Conservation (phyloP, 2,888 invertebrate genomes). For the Gibbula magus region DNA sequence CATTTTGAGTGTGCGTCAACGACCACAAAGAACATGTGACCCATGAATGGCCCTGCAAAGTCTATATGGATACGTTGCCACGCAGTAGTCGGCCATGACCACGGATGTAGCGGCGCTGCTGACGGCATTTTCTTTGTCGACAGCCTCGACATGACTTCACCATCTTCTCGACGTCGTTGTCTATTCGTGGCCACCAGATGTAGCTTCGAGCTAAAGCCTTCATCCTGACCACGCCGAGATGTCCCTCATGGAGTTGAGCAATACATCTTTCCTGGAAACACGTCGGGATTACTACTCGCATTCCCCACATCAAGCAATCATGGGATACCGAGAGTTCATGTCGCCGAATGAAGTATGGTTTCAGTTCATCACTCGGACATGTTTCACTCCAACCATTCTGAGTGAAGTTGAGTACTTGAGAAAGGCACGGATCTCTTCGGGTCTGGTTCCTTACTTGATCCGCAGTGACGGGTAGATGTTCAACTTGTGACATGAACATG, state of each 20-base stretch:
- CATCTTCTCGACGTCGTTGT: background rate
- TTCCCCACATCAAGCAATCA: too few species aligned
- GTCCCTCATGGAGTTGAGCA: slow-evolving; percentile 9
- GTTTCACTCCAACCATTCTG: background rate
- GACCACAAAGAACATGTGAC: too few species aligned
- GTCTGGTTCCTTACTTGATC: background rate
- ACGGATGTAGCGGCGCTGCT: too few species aligned
- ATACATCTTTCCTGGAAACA: background rate
- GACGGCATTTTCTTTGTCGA: background rate
- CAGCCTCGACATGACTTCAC: background rate
- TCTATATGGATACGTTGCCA: background rate
- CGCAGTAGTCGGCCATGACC: too few species aligned
- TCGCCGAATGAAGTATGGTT: too few species aligned
- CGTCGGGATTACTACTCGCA: slow-evolving; percentile 16
- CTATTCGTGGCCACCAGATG: slow-evolving; percentile 19
- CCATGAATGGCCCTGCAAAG: background rate
- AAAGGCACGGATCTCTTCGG: too few species aligned
- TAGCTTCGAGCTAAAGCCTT: slow-evolving; percentile 15
- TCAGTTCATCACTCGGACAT: slow-evolving; percentile 13
- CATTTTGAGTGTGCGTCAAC: background rate
- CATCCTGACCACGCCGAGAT: slow-evolving; percentile 27
- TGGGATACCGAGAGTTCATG: too few species aligned
- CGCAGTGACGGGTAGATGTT: background rate
- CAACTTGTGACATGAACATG: too few species aligned
- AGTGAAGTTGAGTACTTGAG: background rate